Evolutionary conservation across 2,888 invertebrate species (phyloP), one percentile per base, ranked within the genome.

Genomic region (Pyrrhopygopsis socrates): DNA sequence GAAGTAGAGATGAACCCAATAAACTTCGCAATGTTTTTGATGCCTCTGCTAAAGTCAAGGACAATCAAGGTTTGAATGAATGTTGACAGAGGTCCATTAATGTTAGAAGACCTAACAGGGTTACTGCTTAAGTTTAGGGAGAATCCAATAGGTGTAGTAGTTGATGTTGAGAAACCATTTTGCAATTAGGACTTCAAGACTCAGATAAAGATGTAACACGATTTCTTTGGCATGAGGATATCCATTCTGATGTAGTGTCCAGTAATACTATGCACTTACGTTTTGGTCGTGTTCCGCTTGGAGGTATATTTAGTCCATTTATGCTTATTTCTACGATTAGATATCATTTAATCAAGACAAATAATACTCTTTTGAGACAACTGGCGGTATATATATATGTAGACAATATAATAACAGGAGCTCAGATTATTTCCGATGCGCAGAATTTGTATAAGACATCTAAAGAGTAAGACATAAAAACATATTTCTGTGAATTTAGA

Each of bases 121-220:
- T 54, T 94, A 11, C 18, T 94, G 1, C 22, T 94, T 6, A 87
- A 73, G 67, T 94, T 94, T 67, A 81, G 94, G 65, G n/a, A 45
- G 13, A 65, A 92, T 29, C 29, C 29, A 2, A 84, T 93, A 29
- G 93, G 89, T 0, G 79, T 93, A 5, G 45, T 71, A 27, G 92
- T 92, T n/a, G 94, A 93, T 71, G 89, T 94, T 0, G 93, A 94
- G 45, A 93, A 92, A 93, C 91, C 0, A 93, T 94, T 83, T 68
- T 94, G 22, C 93, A 91, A 76, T n/a, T 92, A 22, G 87, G 84
- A 2, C 76, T 94, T 0, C 90, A 93, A 34, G 58, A 82, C 1
- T 2, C 71, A 11, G 91, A 92, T 50, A 58, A 87, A 65, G 92
- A 93, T 45, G 93, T 93, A 0, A 93, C 91, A 2, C 75, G 91